Evolutionary conservation across 2,113 vertebrate genomes (phyloP), one percentile per base, ranked within the genome.

Genomic region (Oryzias celebensis): DNA sequence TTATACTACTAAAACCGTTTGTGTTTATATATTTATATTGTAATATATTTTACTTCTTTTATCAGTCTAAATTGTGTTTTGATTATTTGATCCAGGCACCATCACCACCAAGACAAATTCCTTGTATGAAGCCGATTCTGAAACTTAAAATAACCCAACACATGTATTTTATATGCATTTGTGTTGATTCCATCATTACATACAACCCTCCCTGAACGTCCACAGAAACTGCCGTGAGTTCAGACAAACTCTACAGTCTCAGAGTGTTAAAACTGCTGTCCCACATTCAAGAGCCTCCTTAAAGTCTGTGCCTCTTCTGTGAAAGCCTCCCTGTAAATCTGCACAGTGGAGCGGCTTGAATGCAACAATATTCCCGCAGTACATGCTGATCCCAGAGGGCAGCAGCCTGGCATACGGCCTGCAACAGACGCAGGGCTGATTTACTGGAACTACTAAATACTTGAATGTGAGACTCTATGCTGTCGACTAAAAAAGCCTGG

Each of bases 361-460:
- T 28, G 44, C 16, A 1, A 72, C 36, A 53, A 41, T 46, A 31
- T 42, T 53, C 48, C 6, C 23, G 22, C 48, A 28, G 49, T 17
- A 41, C 52, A 62, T 2, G 41, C 55, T 31, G 51, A 74, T 64
- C 31, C 48, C 45, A 61, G 28, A 24, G 18, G 61, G 52, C 57
- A 36, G 22, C 22, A 7, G 18, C 50, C 52, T 64, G 61, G 55
- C 49, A 52, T 16, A 4, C 60, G 28, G 64, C 60, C 51, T 36
- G 68, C 14, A 54, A 59, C 54, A 61, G 54, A 62, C 41, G 48
- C n/a, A 43, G 48, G 52, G 4, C 7, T 41, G 43, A 80, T 75
- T 72, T 67, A 78, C 48, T 24, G 24, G 31, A 24, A 61, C 31
- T 31, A 26, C 31, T 31, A 26, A 72, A 75, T 22, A 48, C 59